These are phyloP conservation scores for Anthrax anthrax DNA, from an alignment of 2,888 invertebrate genomes.

Conservation along the genomic window DNA sequence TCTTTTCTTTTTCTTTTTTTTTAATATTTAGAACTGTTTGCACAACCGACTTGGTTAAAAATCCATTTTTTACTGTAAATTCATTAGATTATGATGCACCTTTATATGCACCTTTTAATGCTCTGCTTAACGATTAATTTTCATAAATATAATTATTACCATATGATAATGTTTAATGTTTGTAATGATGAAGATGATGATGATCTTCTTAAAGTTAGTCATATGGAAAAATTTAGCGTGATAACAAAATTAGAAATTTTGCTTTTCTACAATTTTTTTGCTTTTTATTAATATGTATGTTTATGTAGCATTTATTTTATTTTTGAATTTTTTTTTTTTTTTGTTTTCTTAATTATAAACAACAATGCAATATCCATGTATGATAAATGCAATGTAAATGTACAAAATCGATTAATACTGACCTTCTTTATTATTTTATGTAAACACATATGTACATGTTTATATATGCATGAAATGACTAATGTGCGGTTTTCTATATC, in stretches of 20 bases:
- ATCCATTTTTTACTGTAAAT: constrained; percentile 9
- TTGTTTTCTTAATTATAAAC: not conserved
- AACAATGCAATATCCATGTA: constrained; percentile 2
- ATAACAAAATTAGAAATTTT: constrained; percentile 6
- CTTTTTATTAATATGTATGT: not conserved
- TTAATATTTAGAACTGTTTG: no score
- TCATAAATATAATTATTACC: not conserved
- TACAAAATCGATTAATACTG: no score
- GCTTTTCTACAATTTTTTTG: not conserved
- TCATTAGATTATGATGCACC: not conserved
- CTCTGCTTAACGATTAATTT: constrained; percentile 14
- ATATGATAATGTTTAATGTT: not conserved
- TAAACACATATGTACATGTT: no score
- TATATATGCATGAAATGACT: no score
- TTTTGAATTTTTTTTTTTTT: not conserved
- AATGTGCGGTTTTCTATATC: no score
- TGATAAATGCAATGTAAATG: not conserved
- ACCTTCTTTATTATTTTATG: no score
- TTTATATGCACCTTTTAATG: constrained; percentile 17
- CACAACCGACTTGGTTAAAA: constrained; percentile 1
- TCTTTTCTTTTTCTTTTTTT: not conserved
- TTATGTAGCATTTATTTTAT: not conserved
- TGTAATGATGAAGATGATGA: not conserved
- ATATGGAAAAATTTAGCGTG: constrained; percentile 3
- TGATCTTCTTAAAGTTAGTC: not conserved